Conservation (phyloP, 1,140 invertebrate species). For the Drepana arcuata region DNA sequence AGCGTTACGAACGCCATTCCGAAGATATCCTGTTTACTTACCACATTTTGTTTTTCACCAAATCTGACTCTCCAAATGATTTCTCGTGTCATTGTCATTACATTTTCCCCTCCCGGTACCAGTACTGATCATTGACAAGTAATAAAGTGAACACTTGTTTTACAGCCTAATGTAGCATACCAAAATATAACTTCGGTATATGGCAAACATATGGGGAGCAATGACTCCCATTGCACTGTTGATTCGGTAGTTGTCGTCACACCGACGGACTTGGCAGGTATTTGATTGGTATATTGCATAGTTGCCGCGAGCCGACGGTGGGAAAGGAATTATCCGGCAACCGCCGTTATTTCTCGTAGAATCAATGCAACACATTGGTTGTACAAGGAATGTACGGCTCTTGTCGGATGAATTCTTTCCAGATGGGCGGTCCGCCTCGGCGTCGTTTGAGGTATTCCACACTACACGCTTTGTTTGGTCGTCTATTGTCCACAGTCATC, state of each 20-base stretch:
- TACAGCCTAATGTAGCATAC: conserved; percentile 63
- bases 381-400: neutral
- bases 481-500: conserved; percentile 28
- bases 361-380: conserved; percentile 5
- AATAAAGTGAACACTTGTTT: conserved; percentile 69
- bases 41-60: conserved; percentile 1
- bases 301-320: conserved; percentile 42
- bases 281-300: conserved; percentile 69
- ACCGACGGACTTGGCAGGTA: conserved; percentile 68
- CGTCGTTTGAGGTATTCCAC: conserved; percentile 56
- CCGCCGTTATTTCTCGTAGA: conserved; percentile 16
- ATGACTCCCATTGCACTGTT: conserved; percentile 45
- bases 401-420: neutral
- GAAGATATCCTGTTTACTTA: conserved; percentile 5
- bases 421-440: conserved; percentile 29
- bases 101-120: conserved; percentile 3
- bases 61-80: no score
- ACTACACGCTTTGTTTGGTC: conserved; percentile 40
- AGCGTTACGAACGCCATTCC: neutral
- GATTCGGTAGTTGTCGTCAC: conserved; percentile 64
- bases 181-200: conserved; percentile 64
- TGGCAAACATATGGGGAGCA: conserved; percentile 57
- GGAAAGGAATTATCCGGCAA: conserved; percentile 28
- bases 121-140: no score
- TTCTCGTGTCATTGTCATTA: no score